Conservation (phyloP, 2,888 invertebrate genomes). For the Orgyia antiqua region DNA sequence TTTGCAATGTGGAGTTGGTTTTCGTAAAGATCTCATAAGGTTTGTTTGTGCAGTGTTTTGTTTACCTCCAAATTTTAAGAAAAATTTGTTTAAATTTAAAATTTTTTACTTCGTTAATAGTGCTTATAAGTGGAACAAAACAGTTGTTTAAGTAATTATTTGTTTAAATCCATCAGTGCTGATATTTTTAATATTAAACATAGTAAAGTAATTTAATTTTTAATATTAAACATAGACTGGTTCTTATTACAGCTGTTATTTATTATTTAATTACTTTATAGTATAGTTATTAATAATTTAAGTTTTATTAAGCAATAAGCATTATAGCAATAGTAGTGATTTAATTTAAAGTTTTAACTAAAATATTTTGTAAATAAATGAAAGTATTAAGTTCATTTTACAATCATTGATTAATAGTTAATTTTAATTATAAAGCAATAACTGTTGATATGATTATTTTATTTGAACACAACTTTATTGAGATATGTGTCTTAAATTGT, state of each 20-base stretch:
- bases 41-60: slow-evolving; percentile 78
- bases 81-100: slow-evolving; percentile 36
- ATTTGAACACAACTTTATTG: neutral
- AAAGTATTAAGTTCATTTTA: slow-evolving; percentile 14
- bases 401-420: slow-evolving; percentile 11
- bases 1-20: slow-evolving; percentile 71
- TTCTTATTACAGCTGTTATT: slow-evolving; percentile 65
- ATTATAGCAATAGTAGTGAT: slow-evolving; percentile 41
- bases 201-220: slow-evolving; percentile 21
- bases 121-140: slow-evolving; percentile 20
- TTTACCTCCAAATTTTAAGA: slow-evolving; percentile 75
- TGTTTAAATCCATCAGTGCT: slow-evolving; percentile 40
- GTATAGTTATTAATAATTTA: slow-evolving; percentile 27
- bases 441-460: slow-evolving; percentile 3
- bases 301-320: slow-evolving; percentile 33
- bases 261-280: slow-evolving; percentile 59
- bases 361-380: slow-evolving; percentile 17
- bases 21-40: slow-evolving; percentile 77
- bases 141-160: slow-evolving; percentile 31
- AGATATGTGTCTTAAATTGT: neutral
- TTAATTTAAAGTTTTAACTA: slow-evolving; percentile 25
- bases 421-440: slow-evolving; percentile 8
- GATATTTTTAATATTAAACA: slow-evolving; percentile 30
- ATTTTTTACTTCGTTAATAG: too few species aligned
- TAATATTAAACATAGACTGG: slow-evolving; percentile 49